Conservation (phyloP, 2,113 vertebrate species). For the Petrocephalus zakoni region DNA sequence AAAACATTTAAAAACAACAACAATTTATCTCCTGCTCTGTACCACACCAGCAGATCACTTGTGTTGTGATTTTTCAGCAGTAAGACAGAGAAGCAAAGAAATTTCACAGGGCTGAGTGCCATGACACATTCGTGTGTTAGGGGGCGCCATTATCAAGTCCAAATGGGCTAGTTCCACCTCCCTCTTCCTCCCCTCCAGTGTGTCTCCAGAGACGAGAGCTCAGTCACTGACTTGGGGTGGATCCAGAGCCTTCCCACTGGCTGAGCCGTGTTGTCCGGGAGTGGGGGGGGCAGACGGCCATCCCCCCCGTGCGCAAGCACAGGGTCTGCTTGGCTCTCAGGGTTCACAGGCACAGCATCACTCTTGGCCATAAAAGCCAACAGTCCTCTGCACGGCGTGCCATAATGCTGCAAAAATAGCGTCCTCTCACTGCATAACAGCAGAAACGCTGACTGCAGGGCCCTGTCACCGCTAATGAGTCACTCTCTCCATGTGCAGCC, state of each 20-base stretch:
- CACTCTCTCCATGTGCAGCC: too few relatives aligned
- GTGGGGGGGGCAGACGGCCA: background rate
- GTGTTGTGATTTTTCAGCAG: background rate
- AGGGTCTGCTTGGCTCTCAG: conserved; percentile 72
- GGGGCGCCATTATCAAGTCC: conserved; percentile 4
- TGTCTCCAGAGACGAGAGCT: background rate
- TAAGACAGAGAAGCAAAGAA: background rate
- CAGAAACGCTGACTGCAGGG: background rate
- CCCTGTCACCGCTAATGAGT: background rate
- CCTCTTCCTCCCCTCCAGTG: background rate
- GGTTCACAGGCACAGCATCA: conserved; percentile 49
- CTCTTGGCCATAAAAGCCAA: conserved; percentile 29
- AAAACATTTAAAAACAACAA: background rate
- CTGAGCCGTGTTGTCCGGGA: background rate
- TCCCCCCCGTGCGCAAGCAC: conserved; percentile 25
- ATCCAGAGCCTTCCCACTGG: background rate
- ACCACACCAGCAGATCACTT: background rate
- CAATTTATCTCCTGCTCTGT: background rate
- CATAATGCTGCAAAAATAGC: background rate
- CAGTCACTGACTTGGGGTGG: conserved; percentile 3
- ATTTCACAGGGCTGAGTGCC: background rate
- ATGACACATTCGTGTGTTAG: background rate
- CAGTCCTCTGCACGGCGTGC: conserved; percentile 24
- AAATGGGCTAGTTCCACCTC: background rate
- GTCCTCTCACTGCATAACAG: background rate